These are phyloP conservation scores for Eristalis arbustorum DNA, from an alignment of 2,888 invertebrate species.

Conservation along the genomic window DNA sequence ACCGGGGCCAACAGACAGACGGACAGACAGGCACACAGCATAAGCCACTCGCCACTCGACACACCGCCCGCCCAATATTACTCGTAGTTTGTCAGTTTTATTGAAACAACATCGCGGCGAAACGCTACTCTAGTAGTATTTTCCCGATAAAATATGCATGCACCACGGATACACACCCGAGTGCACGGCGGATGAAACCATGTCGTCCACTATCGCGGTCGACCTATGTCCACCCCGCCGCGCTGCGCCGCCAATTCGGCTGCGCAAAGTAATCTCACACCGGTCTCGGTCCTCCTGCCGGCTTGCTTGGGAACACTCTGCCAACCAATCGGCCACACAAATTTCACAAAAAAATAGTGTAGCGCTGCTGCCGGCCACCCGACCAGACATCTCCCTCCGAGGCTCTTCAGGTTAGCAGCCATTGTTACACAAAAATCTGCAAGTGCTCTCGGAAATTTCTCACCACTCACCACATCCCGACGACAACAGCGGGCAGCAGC, in stretches of 20 bases:
- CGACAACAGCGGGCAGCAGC: constrained; percentile 22
- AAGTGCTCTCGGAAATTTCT: constrained; percentile 68
- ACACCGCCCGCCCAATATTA: constrained; percentile 54
- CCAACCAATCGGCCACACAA: constrained; percentile 28
- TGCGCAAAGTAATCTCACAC: constrained; percentile 52
- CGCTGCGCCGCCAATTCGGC: constrained; percentile 21
- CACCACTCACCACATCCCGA: constrained; percentile 51
- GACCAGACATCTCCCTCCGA: constrained; percentile 14
- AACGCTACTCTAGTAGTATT: constrained; percentile 70
- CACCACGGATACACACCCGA: constrained; percentile 34
- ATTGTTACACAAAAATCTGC: constrained; percentile 67
- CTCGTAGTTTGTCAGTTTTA: constrained; percentile 65
- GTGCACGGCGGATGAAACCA: constrained; percentile 34
- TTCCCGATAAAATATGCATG: constrained; percentile 70
- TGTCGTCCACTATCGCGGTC: constrained; percentile 60
- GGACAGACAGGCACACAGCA: constrained; percentile 18
- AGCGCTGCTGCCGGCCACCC: constrained; percentile 27
- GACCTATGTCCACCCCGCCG: constrained; percentile 47
- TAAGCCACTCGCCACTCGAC: constrained; percentile 10
- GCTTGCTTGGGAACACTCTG: constrained; percentile 43
- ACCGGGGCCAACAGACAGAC: background rate
- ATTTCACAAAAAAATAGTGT: constrained; percentile 39
- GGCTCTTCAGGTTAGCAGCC: constrained; percentile 39
- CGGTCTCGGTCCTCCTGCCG: constrained; percentile 29
- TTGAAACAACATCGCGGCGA: constrained; percentile 64